phyloP scores from a whole-genome alignment of 2,113 vertebrate genomes.

The Oophaga pumilio region DNA sequence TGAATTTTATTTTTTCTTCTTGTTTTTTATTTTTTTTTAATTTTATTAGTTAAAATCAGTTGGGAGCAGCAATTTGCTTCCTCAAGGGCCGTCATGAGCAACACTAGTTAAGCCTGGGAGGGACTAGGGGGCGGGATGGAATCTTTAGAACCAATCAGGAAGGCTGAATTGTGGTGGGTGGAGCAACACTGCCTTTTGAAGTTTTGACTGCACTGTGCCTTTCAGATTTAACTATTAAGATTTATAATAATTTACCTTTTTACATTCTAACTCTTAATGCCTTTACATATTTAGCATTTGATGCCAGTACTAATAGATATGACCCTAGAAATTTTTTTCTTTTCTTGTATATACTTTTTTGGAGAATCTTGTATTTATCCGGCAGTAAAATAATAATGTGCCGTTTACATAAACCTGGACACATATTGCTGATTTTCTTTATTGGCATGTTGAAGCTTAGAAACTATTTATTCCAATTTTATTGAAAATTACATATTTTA shows the following conservation, averaged over 20 bases:
- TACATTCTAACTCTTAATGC: too few species aligned
- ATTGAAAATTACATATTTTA: constrained; percentile 41
- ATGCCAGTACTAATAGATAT: too few species aligned
- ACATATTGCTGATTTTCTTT: background rate
- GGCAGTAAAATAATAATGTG: background rate
- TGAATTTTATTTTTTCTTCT: background rate
- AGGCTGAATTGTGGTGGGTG: background rate
- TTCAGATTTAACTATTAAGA: background rate
- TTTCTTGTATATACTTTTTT: too few species aligned
- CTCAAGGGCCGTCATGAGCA: too few species aligned
- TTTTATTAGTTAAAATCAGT: too few species aligned
- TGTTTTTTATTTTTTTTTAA: too few species aligned
- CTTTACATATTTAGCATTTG: too few species aligned
- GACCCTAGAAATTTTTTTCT: too few species aligned
- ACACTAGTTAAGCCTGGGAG: too few species aligned
- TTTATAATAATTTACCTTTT: too few species aligned
- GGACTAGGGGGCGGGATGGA: background rate
- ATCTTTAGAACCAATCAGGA: background rate
- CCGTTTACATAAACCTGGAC: background rate
- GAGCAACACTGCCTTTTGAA: background rate
- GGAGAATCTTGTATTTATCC: background rate
- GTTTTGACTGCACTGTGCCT: background rate
- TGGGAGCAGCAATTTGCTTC: too few species aligned
- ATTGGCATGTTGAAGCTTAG: background rate
- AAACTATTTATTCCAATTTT: constrained; percentile 17